These are phyloP conservation scores for Morbakka virulenta DNA, from an alignment of 30 jellyfish, hydroid and myxozoan genomes.

Conservation along the genomic window DNA sequence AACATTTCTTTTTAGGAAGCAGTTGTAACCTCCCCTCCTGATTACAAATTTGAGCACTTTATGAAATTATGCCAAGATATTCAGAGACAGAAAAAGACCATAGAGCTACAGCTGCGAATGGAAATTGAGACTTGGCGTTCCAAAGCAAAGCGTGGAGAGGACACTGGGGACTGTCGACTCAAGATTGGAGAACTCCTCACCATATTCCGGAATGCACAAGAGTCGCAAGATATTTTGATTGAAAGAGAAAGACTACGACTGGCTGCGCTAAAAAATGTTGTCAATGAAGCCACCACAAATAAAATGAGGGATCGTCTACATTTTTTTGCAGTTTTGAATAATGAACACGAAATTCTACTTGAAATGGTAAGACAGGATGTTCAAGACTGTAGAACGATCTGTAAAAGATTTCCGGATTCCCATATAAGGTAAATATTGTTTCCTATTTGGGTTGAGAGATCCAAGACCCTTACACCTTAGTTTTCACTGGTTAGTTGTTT, in stretches of 20 bases:
- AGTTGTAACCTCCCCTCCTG: background rate
- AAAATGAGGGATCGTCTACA: constrained; percentile 23
- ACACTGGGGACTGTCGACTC: constrained; percentile 49
- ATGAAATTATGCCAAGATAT: constrained; percentile 24
- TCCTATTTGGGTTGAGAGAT: too few relatives aligned
- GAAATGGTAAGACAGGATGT: constrained; percentile 67
- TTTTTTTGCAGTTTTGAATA: constrained; percentile 42
- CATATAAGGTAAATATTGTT: constrained; percentile 44
- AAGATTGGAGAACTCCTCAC: constrained; percentile 32
- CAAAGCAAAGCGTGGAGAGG: constrained; percentile 43
- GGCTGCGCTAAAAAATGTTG: background rate
- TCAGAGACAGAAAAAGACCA: constrained; percentile 44
- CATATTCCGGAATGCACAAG: constrained; percentile 47
- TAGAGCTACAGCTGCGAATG: constrained; percentile 47
- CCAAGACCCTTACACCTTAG: too few relatives aligned
- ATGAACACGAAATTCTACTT: constrained; percentile 44
- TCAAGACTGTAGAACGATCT: constrained; percentile 45
- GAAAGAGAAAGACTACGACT: constrained; percentile 48
- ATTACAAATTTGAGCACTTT: constrained; percentile 38
- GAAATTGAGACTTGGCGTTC: constrained; percentile 65
- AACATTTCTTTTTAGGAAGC: background rate
- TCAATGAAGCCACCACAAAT: background rate
- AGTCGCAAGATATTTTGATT: constrained; percentile 46
- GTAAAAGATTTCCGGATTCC: constrained; percentile 23
- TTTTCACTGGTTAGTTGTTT: too few relatives aligned